Conservation (phyloP, 2,797 vertebrate species). For the Falco novaeseelandiae region DNA sequence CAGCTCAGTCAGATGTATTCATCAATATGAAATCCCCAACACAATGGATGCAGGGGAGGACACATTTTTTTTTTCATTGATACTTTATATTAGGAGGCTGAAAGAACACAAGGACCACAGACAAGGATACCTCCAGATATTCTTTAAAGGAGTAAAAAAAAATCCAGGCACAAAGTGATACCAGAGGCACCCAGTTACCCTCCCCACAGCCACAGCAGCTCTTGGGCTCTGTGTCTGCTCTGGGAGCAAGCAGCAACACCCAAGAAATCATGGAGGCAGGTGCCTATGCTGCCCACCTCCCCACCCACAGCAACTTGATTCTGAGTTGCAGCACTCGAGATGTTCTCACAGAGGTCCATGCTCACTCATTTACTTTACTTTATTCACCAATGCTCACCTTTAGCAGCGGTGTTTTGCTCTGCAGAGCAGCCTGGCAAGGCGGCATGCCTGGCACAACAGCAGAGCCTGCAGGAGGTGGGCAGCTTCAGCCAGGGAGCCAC, state of each 20-base stretch:
- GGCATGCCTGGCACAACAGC: background rate
- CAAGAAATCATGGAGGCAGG: background rate
- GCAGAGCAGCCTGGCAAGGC: background rate
- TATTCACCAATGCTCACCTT: background rate
- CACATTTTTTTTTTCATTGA: background rate
- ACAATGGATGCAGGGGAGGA: background rate
- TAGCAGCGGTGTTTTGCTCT: background rate
- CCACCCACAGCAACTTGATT: background rate
- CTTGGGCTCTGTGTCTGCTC: background rate
- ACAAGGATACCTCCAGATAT: background rate
- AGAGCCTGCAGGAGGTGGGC: background rate
- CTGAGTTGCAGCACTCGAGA: background rate
- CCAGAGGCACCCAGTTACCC: background rate
- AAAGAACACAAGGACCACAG: background rate
- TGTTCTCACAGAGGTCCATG: background rate
- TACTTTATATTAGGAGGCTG: background rate
- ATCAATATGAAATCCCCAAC: background rate
- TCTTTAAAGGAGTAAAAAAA: background rate
- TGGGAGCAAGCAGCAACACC: background rate
- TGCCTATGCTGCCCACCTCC: background rate
- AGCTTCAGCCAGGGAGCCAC: background rate
- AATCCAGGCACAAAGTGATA: background rate
- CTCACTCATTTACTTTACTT: too few relatives aligned
- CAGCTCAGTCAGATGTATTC: background rate
- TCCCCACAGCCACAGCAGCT: background rate